These are phyloP conservation scores for Embidobia sp. DNA, from an alignment of 2,888 invertebrate genomes.

Conservation along the genomic window DNA sequence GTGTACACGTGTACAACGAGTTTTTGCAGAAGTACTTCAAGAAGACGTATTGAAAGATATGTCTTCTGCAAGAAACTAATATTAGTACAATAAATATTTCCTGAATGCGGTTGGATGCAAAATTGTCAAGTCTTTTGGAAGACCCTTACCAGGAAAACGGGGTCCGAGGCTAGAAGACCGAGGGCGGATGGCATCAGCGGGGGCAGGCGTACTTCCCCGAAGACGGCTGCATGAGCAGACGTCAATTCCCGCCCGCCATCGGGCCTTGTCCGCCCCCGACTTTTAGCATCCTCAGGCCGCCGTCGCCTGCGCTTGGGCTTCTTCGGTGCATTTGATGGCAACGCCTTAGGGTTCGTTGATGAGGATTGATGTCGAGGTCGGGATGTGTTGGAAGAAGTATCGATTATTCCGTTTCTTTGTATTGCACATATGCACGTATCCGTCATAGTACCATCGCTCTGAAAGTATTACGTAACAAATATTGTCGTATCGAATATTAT, in stretches of 20 bases:
- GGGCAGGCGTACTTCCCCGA: constrained; percentile 83
- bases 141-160: constrained; percentile 81
- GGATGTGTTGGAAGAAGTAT: constrained; percentile 68
- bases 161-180: constrained; percentile 81
- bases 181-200: constrained; percentile 84
- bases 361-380: constrained; percentile 70
- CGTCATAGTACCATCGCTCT: constrained; percentile 76
- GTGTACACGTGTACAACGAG: too few species aligned
- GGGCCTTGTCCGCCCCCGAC: constrained; percentile 80
- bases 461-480: constrained; percentile 72
- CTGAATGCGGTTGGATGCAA: constrained; percentile 10
- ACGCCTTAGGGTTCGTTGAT: constrained; percentile 64
- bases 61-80: not conserved
- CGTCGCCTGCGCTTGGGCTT: constrained; percentile 80
- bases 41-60: too few species aligned
- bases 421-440: constrained; percentile 77
- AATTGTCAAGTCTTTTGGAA: constrained; percentile 68
- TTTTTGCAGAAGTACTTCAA: too few species aligned
- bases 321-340: constrained; percentile 64
- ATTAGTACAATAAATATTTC: constrained; percentile 3
- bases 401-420: constrained; percentile 72
- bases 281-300: constrained; percentile 80
- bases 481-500: constrained; percentile 11
- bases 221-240: constrained; percentile 81
- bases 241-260: constrained; percentile 80